Base-by-base conservation (phyloP, 2,797 vertebrate species). In the Chelon auratus region DNA sequence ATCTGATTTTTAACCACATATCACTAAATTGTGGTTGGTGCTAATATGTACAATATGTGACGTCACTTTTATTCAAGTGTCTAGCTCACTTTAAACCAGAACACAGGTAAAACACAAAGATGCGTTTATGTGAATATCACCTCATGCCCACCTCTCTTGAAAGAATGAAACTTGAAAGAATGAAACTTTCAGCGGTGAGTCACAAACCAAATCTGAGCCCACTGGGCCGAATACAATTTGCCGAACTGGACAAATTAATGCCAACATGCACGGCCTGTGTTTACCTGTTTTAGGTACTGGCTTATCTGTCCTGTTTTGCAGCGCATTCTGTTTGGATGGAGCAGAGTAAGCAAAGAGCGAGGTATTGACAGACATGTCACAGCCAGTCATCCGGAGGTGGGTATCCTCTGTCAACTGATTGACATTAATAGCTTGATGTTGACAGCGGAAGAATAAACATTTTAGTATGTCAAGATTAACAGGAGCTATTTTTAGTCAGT, bases 251-350 rank as follows among this genome's bases (percentile, higher is more conserved):
- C 52, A 47, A 54, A 66, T 5, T 1, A 33, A 58, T 30, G 9
- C 37, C 57, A 59, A 18, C 54, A 60, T 63, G 36, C 14, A 36
- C 36, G 2, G 4, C 50, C 47, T 76, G 62, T 64, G 68, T 59
- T 72, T 71, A 68, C 20, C 58, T 68, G 56, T 50, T 36, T 43
- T 40, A 43, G 56, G 50, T 42, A 18, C 36, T 69, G 62, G 48
- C 72, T 45, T 67, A 65, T 63, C 39, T 9, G 76, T 54, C 56
- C 62, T 57, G 55, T 77, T 75, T 76, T 80, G 70, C 72, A 65
- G 56, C 33, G 8, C 48, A 17, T n/a, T 52, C 11, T 66, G 74
- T 84, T 87, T 82, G 76, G 72, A 69, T 1, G 4, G 40, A 65
- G n/a, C 39, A 20, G 36, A 61, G 51, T 5, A 48, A 78, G 37